Conservation (phyloP, 2,888 invertebrate species). For the Heliconius erato region DNA sequence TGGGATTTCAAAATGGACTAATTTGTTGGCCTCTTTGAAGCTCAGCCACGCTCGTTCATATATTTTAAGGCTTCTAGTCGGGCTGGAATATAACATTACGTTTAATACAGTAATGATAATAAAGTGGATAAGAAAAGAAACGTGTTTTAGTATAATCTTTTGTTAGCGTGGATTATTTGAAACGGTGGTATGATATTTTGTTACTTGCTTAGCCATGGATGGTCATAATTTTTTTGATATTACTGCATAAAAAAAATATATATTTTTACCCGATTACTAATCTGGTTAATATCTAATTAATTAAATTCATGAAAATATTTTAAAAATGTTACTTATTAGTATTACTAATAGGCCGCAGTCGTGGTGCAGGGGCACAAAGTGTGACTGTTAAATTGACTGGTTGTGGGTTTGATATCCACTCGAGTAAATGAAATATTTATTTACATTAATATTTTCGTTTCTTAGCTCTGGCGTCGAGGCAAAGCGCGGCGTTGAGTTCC, state of each 20-base stretch:
- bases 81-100: conserved; percentile 11
- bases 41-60: conserved; percentile 21
- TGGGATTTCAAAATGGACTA: conserved; percentile 24
- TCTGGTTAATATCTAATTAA: too few relatives aligned
- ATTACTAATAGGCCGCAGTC: too few relatives aligned
- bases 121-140: conserved; percentile 9
- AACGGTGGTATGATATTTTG: background rate
- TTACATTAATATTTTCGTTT: too few relatives aligned
- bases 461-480: too few relatives aligned
- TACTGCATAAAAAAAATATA: background rate
- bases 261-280: background rate
- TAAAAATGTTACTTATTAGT: too few relatives aligned
- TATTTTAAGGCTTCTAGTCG: conserved; percentile 27
- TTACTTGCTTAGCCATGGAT: background rate
- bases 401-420: too few relatives aligned
- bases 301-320: too few relatives aligned
- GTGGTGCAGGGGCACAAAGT: too few relatives aligned
- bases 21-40: conserved; percentile 43
- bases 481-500: too few relatives aligned
- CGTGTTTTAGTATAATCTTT: background rate
- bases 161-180: background rate
- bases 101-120: conserved; percentile 18
- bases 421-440: too few relatives aligned
- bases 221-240: background rate
- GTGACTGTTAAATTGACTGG: too few relatives aligned